Evolutionary conservation across 1,140 invertebrate species (phyloP).

Genomic region (Brachionus manjavacas): DNA sequence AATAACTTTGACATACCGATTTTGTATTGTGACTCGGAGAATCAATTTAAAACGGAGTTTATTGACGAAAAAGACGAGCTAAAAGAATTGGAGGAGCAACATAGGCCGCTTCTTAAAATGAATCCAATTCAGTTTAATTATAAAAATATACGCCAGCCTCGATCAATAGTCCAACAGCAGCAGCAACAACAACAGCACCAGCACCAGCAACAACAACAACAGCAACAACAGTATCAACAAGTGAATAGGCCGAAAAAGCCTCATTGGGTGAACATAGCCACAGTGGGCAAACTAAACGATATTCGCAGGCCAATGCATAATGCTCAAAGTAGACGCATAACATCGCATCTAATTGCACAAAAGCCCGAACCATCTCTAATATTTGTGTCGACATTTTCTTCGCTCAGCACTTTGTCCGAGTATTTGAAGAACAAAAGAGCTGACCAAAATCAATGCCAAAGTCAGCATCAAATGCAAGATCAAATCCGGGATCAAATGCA

Average conservation of each 20-base stretch:
- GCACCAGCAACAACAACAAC: too few species aligned
- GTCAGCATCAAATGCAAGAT: too few species aligned
- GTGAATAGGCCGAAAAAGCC: neutral
- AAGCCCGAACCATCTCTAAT: neutral
- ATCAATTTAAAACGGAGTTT: neutral
- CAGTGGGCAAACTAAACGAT: neutral
- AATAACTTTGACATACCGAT: constrained; percentile 27
- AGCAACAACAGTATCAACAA: neutral
- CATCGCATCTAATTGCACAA: neutral
- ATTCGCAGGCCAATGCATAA: neutral
- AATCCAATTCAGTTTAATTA: constrained; percentile 39
- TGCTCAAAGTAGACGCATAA: neutral
- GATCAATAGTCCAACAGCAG: neutral
- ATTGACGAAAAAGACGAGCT: constrained; percentile 11
- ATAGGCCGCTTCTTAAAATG: constrained; percentile 8
- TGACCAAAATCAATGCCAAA: too few species aligned
- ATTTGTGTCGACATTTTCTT: constrained; percentile 26
- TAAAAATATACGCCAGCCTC: constrained; percentile 16
- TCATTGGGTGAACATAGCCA: constrained; percentile 28
- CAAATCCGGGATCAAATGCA: too few species aligned
- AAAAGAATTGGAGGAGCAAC: neutral
- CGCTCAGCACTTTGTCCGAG: neutral
- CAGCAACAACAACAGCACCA: too few species aligned
- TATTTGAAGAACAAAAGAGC: neutral
- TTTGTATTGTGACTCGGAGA: constrained; percentile 13